These are phyloP conservation scores for Ichneumoninae sp. DNA, from an alignment of 2,888 invertebrate genomes.

Conservation along the genomic window DNA sequence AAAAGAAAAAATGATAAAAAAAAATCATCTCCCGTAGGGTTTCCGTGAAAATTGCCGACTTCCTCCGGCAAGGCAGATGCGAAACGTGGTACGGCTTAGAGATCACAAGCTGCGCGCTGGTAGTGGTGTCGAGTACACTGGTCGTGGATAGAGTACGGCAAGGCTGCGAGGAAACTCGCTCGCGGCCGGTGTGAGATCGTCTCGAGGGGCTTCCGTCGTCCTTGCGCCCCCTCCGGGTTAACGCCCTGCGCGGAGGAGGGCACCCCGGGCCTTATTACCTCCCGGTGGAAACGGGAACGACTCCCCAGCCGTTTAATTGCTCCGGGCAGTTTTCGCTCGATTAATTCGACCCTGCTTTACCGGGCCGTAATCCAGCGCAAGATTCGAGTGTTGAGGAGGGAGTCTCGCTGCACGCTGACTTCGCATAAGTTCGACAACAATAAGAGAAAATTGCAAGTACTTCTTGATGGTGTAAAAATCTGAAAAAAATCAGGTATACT, in stretches of 20 bases:
- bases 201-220: conserved; percentile 62
- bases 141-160: background rate
- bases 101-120: background rate
- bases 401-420: no score
- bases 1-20: conserved; percentile 19
- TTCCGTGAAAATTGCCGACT: conserved; percentile 45
- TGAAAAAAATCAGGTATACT: no score
- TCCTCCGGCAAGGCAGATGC: conserved; percentile 36
- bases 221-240: conserved; percentile 67
- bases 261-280: conserved; percentile 9
- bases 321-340: conserved; percentile 9
- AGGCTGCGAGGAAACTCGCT: conserved; percentile 47
- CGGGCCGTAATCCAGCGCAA: background rate
- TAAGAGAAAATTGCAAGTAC: no score
- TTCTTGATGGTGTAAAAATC: no score
- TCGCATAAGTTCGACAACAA: no score
- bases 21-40: conserved; percentile 12
- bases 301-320: background rate
- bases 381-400: no score
- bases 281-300: conserved; percentile 9
- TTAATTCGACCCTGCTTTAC: conserved; percentile 5
- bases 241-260: conserved; percentile 65
- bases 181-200: conserved; percentile 53
- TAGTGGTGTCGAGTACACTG: conserved; percentile 12
- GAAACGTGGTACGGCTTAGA: conserved; percentile 69